phyloP scores from a whole-genome alignment of 1,140 invertebrate genomes.

The Trichomalopsis sarcophagae region DNA sequence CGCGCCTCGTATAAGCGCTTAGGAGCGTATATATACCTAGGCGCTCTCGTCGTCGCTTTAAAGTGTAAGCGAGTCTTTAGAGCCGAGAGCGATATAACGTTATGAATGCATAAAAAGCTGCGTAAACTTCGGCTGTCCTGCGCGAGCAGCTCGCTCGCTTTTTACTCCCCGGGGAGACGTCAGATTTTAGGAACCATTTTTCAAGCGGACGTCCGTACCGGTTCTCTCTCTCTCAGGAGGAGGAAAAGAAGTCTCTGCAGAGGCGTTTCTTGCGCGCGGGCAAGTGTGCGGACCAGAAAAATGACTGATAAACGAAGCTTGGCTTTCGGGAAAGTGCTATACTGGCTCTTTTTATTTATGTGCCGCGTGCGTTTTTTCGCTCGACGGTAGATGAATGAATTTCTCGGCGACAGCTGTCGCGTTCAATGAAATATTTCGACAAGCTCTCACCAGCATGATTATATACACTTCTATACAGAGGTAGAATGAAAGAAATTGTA shows the following conservation, averaged over 20 bases:
- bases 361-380: not conserved
- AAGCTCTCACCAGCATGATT: no score
- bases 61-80: conserved; percentile 62
- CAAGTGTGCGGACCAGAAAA: not conserved
- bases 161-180: conserved; percentile 44
- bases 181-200: conserved; percentile 65
- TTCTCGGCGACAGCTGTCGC: no score
- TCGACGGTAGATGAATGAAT: not conserved
- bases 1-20: conserved; percentile 64
- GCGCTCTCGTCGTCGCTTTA: conserved; percentile 47
- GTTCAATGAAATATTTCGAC: no score
- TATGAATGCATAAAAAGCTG: conserved; percentile 68
- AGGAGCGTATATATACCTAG: conserved; percentile 51
- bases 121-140: conserved; percentile 60
- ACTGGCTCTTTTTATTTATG: not conserved
- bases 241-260: conserved; percentile 28
- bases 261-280: not conserved
- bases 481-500: no score
- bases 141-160: not conserved
- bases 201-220: conserved; percentile 55
- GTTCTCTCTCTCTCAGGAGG: conserved; percentile 26
- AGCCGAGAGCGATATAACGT: conserved; percentile 59
- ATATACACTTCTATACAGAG: no score
- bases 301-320: conserved; percentile 20
- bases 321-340: not conserved